Base-by-base conservation (phyloP, 2,797 vertebrate genomes). In the Trematomus bernacchii region DNA sequence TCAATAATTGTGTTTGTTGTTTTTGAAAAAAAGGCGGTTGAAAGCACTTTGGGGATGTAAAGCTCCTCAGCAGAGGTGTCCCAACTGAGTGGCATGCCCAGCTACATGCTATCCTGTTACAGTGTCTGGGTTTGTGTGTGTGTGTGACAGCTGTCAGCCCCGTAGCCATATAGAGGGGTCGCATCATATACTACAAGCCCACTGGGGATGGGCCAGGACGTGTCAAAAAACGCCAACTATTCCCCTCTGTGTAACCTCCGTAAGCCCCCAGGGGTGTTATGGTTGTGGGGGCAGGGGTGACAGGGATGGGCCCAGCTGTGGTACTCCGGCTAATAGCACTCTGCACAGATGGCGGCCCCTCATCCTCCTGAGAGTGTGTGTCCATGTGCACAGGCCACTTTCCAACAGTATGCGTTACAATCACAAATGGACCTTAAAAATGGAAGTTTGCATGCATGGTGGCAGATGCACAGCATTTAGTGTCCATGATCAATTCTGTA, bases 361-460 rank as follows among this genome's bases (percentile, higher is more conserved):
- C 71, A 52, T 85, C 70, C 74, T 71, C 33, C 14, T n/a, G 0
- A 58, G 18, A 21, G 21, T 54, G 63, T 74, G 61, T 40, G 23
- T 66, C 51, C 21, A 47, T 69, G 62, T 76, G 71, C 37, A 30
- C 65, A 58, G 76, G 73, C 64, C 40, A 48, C 75, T 83, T 70
- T 85, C 79, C 69, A 80, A 62, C 76, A 80, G 83, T 79, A 58
- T 85, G 77, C 72, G 63, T 88, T 85, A 81, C 85, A 75, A 80
- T 90, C 83, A 79, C 83, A 88, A 88, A 86, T 89, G 86, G 84
- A 86, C 68, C 79, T 88, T 87, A 81, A 89, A 37, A 90, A 91
- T 86, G 71, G 84, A 73, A 62, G 70, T 83, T 43, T 77, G 67
- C 70, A 76, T 60, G 50, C 62, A 62, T 5, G 30, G 46, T 7